Percentiles rank a stretch among this genome's conserved stretches.
Evolutionary conservation across 2,888 invertebrate species (phyloP).

Genomic region (Antheraea yamamai): DNA sequence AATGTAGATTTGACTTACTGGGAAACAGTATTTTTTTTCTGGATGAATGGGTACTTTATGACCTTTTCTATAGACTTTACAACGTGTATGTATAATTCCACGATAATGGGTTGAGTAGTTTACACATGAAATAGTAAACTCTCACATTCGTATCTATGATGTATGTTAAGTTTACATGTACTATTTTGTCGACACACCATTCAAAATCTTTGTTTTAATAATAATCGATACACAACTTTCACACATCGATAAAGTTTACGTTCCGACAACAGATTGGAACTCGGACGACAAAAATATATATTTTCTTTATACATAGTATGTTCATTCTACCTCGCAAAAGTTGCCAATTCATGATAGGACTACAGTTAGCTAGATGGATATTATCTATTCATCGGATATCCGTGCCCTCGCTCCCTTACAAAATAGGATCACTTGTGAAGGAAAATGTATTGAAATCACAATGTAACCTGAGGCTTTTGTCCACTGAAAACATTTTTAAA

Average conservation of each 20-base stretch:
- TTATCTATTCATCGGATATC: slow-evolving; percentile 75
- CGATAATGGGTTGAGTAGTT: no score
- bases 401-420: slow-evolving; percentile 58
- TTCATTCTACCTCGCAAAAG: slow-evolving; percentile 53
- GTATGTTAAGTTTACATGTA: not conserved
- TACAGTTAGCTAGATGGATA: slow-evolving; percentile 70
- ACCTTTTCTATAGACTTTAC: no score
- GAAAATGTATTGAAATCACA: slow-evolving; percentile 80
- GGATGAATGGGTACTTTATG: no score
- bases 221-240: not conserved
- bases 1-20: no score
- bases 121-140: no score
- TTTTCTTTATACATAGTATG: slow-evolving; percentile 37
- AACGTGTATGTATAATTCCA: no score
- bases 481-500: slow-evolving; percentile 63
- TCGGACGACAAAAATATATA: slow-evolving; percentile 37
- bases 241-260: not conserved
- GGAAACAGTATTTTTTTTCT: no score
- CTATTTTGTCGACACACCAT: not conserved
- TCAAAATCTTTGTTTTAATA: not conserved
- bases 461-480: slow-evolving; percentile 73
- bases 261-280: not conserved
- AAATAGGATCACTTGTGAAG: slow-evolving; percentile 75
- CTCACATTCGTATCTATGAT: not conserved
- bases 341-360: slow-evolving; percentile 71